A percentile compares a stretch with the other conserved stretches of the same genome.
These are phyloP conservation scores for Eumacrocentrus americanus DNA, from an alignment of 2,888 invertebrate species.

Conservation along the genomic window DNA sequence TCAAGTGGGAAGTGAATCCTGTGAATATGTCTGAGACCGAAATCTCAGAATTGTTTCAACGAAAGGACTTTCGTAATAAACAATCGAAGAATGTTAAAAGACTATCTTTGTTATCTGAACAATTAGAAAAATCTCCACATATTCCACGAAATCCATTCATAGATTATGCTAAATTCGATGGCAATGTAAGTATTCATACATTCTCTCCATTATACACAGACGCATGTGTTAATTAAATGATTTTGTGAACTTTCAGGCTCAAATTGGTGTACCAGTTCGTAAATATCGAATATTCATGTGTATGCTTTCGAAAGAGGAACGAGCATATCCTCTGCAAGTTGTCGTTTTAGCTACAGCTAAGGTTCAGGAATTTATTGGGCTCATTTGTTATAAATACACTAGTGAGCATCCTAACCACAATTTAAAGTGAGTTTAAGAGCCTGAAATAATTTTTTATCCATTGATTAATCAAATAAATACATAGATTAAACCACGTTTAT, in stretches of 20 bases:
- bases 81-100: conserved; percentile 43
- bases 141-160: conserved; percentile 85
- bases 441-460: not conserved
- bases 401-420: conserved; percentile 59
- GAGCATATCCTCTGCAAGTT: conserved; percentile 83
- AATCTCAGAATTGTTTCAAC: conserved; percentile 67
- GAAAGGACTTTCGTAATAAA: conserved; percentile 59
- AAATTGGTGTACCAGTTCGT: conserved; percentile 78
- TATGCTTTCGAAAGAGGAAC: conserved; percentile 80
- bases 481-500: conserved; percentile 15
- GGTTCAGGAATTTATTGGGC: conserved; percentile 89
- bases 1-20: conserved; percentile 73
- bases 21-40: conserved; percentile 66
- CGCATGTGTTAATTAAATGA: too few relatives aligned
- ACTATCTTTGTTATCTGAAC: conserved; percentile 75
- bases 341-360: conserved; percentile 83
- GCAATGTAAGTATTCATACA: conserved; percentile 64
- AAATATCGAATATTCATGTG: conserved; percentile 90
- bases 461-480: not conserved
- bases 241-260: conserved; percentile 62
- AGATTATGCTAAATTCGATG: conserved; percentile 91
- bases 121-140: conserved; percentile 77
- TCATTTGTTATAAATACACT: conserved; percentile 84
- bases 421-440: conserved; percentile 58
- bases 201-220: too few relatives aligned